Evolutionary conservation across 2,797 vertebrate species (phyloP).

Genomic region (Tapirus indicus): DNA sequence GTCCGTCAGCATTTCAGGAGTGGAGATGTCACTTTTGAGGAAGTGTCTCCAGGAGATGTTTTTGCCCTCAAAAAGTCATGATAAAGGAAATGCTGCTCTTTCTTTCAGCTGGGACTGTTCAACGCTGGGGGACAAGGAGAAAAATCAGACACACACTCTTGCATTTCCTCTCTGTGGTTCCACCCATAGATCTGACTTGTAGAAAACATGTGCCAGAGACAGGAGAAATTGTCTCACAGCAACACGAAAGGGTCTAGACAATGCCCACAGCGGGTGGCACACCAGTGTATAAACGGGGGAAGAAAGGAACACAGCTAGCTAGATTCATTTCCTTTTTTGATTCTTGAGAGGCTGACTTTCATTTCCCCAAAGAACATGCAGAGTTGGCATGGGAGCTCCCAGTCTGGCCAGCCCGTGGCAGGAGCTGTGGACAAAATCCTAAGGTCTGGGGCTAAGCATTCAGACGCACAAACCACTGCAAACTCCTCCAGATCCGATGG

Average conservation of each 20-base stretch:
- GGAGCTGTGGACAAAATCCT: not conserved
- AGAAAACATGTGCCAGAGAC: conserved; percentile 43
- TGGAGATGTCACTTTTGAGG: conserved; percentile 30
- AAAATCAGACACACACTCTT: not conserved
- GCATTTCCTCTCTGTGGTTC: not conserved
- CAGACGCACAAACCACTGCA: not conserved
- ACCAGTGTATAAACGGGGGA: fast-evolving
- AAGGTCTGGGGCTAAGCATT: too few species aligned
- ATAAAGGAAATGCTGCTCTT: not conserved
- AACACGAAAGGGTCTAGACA: not conserved
- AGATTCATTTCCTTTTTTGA: conserved; percentile 88
- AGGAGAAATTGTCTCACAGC: not conserved
- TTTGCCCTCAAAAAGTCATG: not conserved
- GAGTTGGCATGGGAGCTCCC: conserved; percentile 51
- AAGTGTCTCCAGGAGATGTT: not conserved
- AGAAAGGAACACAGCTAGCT: conserved; percentile 64
- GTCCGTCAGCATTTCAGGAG: not conserved
- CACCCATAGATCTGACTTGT: not conserved
- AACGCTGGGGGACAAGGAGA: not conserved
- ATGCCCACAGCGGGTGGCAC: not conserved
- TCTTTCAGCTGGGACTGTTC: not conserved
- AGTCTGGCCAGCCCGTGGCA: not conserved
- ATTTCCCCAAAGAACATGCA: conserved; percentile 85
- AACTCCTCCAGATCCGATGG: fast-evolving
- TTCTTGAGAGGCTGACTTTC: conserved; percentile 85